These are phyloP conservation scores for Apocrypta bakeri DNA, from an alignment of 1,140 invertebrate species.

Conservation along the genomic window DNA sequence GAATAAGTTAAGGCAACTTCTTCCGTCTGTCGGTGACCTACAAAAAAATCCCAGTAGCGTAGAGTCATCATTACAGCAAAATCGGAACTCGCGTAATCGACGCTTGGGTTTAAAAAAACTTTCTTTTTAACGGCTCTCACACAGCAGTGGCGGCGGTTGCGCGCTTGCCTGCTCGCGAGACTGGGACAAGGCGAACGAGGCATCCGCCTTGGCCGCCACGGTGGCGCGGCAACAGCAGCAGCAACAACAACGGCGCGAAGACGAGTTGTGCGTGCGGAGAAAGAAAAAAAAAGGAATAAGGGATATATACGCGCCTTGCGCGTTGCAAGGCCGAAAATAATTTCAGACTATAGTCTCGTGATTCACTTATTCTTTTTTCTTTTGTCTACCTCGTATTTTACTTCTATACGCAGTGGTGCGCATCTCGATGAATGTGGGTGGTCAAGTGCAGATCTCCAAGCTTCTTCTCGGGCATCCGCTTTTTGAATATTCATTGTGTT, in stretches of 20 bases:
- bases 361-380: constrained; percentile 28
- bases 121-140: constrained; percentile 46
- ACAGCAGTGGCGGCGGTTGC: not conserved
- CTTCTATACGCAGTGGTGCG: not conserved
- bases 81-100: constrained; percentile 3
- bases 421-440: constrained; percentile 8
- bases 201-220: constrained; percentile 58
- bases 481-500: constrained; percentile 25
- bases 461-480: not conserved
- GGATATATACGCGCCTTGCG: constrained; percentile 1
- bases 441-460: not conserved
- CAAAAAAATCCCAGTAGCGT: not conserved
- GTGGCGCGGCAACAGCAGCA: not conserved
- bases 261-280: not conserved
- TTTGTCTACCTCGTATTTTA: not conserved
- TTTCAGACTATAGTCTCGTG: constrained; percentile 10
- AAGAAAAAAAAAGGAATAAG: not conserved
- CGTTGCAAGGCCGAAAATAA: constrained; percentile 47
- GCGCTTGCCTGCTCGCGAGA: constrained; percentile 49
- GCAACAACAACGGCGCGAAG: not conserved
- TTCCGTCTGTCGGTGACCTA: not conserved
- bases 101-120: constrained; percentile 42
- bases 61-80: not conserved
- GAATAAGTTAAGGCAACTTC: not conserved
- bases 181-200: constrained; percentile 59